Base-by-base conservation (phyloP, 2,113 vertebrate genomes). In the Naja naja region DNA sequence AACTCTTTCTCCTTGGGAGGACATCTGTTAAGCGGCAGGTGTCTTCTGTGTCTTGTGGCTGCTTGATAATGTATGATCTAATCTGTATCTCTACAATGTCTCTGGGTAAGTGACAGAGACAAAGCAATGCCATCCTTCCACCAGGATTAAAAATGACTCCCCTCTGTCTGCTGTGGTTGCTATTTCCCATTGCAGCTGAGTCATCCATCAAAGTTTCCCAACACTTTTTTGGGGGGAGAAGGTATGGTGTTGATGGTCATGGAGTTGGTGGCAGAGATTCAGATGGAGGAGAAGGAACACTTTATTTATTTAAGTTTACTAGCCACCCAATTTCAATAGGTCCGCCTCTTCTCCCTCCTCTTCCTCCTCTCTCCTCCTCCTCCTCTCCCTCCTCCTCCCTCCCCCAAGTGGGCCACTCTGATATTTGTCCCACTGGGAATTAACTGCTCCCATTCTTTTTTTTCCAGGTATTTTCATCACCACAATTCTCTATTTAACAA, bases 11-110 rank as follows among this genome's bases (percentile, higher is more conserved):
- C 98, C 98, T 96, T 97, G 97, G 98, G 96, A 97, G 95, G 97
- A 96, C 98, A 98, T 97, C 97, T 96, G 97, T 97, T 94, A 95
- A 98, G 97, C 96, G 92, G 96, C 96, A 97, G 98, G 97, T 98
- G 98, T 97, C 96, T 96, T 95, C 97, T 92, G 87, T 25, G 95
- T 92, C 96, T 96, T 95, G 94, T 95, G 95, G 96, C 94, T 96
- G 90, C 96, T 97, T 93, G 95, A 97, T 97, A 98, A 96, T 97
- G 97, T 97, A 98, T 97, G 97, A 97, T 97, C 95, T 98, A 97
- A 97, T 95, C 95, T 95, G 95, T 89, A 89, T 95, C 98, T 98
- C 97, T 95, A 96, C 95, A 20, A 90, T 22, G 88, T 90, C 97
- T 97, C 97, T 34, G 56, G 88, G 93, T 92, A 97, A 94, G 94